Evolutionary conservation across 2,113 vertebrate genomes (phyloP).

Genomic region (Pontoporia blainvillei): DNA sequence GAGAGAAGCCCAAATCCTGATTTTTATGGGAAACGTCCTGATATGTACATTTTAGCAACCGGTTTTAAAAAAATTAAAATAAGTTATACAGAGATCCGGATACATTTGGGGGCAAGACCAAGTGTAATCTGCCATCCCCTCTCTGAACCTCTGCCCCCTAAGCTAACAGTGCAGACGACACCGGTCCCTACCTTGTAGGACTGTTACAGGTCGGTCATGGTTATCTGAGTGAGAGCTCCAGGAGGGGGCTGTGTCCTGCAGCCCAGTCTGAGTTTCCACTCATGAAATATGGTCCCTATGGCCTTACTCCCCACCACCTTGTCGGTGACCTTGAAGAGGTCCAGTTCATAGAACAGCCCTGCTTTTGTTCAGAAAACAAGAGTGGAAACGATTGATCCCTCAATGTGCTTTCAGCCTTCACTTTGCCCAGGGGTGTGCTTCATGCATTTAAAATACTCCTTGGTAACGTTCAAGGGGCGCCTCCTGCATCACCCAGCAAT

Average conservation of each 20-base stretch:
- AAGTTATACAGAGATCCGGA: neutral
- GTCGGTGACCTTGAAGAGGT: neutral
- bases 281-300: rapidly evolving
- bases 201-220: neutral
- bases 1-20: neutral
- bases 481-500: too few relatives aligned
- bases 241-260: neutral
- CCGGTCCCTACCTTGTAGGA: rapidly evolving
- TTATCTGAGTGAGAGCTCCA: neutral
- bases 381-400: too few relatives aligned
- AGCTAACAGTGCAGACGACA: rapidly evolving
- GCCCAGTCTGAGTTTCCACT: neutral
- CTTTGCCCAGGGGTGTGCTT: neutral
- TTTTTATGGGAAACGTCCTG: neutral
- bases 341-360: neutral
- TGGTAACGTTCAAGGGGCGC: neutral
- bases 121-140: too few relatives aligned
- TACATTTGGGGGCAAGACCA: neutral
- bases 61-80: neutral
- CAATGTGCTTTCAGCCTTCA: neutral
- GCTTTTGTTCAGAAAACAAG: neutral
- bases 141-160: neutral
- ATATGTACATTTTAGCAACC: neutral
- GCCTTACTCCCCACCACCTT: neutral
- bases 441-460: neutral